A percentile compares a stretch with the other conserved stretches of the same genome.
Conservation (phyloP, 2,113 vertebrate species). For the Empidonax alnorum region DNA sequence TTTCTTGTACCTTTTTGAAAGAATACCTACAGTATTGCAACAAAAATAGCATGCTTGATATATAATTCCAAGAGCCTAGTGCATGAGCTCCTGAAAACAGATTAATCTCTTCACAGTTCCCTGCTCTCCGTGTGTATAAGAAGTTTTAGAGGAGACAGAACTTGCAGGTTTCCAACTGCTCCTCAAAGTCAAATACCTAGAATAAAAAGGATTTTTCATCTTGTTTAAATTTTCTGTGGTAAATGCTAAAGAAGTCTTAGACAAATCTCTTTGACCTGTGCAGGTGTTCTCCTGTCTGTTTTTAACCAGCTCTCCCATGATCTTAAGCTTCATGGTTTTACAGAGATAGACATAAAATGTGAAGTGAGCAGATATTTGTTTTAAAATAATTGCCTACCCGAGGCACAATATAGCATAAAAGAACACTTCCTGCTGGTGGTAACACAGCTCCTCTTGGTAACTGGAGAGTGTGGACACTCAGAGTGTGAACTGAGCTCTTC, state of each 20-base stretch:
- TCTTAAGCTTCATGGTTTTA: neutral
- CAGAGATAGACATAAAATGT: neutral
- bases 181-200: neutral
- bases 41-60: neutral
- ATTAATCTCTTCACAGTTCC: neutral
- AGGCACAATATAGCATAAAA: neutral
- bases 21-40: neutral
- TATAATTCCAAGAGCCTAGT: neutral
- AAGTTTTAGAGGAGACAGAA: neutral
- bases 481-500: neutral
- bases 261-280: neutral
- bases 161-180: neutral
- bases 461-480: neutral
- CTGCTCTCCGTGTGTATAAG: neutral
- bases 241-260: neutral
- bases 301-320: neutral
- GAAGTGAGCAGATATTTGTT: neutral
- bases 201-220: neutral
- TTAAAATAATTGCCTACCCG: slow-evolving; percentile 1
- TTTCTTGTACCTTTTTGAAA: neutral
- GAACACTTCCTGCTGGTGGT: neutral
- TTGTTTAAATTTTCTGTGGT: neutral
- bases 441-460: neutral
- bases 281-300: neutral
- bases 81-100: neutral